Percentiles rank a stretch among this genome's conserved stretches.
Conservation (phyloP, 2,888 invertebrate genomes). For the Leptodirus hochenwartii region DNA sequence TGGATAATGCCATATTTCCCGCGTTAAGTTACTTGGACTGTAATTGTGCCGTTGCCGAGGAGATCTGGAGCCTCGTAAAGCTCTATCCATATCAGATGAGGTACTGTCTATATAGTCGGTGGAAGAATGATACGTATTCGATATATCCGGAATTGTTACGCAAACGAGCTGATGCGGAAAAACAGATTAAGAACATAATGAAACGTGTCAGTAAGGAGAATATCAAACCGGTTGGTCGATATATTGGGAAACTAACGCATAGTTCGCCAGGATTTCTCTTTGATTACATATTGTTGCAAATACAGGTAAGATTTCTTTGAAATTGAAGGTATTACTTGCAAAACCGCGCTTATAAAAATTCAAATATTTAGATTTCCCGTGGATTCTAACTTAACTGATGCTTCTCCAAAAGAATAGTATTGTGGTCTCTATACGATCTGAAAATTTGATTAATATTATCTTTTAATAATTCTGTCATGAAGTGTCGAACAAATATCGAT, state of each 20-base stretch:
- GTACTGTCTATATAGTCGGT: slow-evolving; percentile 78
- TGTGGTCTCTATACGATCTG: no score
- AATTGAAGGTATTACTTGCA: no score
- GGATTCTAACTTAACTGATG: no score
- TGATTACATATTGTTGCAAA: slow-evolving; percentile 54
- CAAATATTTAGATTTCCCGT: no score
- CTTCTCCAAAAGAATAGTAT: no score
- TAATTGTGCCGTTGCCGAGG: slow-evolving; percentile 92
- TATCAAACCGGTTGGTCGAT: slow-evolving; percentile 88
- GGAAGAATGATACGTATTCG: slow-evolving; percentile 83
- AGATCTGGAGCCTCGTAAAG: slow-evolving; percentile 81
- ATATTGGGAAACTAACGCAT: slow-evolving; percentile 92
- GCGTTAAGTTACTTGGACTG: slow-evolving; percentile 80
- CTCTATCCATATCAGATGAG: slow-evolving; percentile 72
- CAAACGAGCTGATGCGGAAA: slow-evolving; percentile 71
- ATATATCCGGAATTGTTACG: slow-evolving; percentile 70
- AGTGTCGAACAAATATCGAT: no score
- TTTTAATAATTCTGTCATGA: no score
- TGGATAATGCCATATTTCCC: slow-evolving; percentile 82
- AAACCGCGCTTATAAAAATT: no score
- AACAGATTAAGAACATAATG: slow-evolving; percentile 90
- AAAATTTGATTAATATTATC: no score
- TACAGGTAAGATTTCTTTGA: slow-evolving; percentile 16
- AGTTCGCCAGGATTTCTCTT: slow-evolving; percentile 90
- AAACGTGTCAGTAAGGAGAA: slow-evolving; percentile 97